Percentiles rank a stretch among this genome's conserved stretches.
phyloP scores from a whole-genome alignment of 2,797 vertebrate species.

The Trichosurus vulpecula region DNA sequence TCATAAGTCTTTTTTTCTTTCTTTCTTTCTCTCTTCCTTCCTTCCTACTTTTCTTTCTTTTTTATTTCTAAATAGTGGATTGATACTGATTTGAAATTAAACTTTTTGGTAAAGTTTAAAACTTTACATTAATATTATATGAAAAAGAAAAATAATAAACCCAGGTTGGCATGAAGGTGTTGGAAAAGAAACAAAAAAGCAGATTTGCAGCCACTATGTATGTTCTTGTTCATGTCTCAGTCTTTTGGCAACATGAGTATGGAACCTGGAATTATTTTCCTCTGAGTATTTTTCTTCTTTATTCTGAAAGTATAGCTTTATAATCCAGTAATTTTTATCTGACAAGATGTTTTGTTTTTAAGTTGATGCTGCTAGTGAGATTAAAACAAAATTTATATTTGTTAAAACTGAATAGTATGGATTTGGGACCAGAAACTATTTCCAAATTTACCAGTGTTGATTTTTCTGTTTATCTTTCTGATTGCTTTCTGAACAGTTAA shows the following conservation, averaged over 20 bases:
- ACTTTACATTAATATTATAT: constrained; percentile 83
- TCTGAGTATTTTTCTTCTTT: constrained; percentile 66
- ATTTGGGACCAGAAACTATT: background rate
- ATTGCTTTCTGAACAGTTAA: constrained; percentile 56
- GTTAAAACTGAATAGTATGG: background rate
- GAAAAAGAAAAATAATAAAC: constrained; percentile 84
- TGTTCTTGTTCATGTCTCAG: constrained; percentile 75
- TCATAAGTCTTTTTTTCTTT: constrained; percentile 85
- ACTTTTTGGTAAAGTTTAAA: constrained; percentile 85
- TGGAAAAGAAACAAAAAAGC: constrained; percentile 74
- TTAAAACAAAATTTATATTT: background rate
- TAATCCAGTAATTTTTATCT: constrained; percentile 69
- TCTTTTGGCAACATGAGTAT: constrained; percentile 73
- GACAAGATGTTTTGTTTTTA: constrained; percentile 62
- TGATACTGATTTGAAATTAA: constrained; percentile 88
- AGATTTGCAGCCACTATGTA: constrained; percentile 90
- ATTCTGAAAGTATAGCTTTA: constrained; percentile 72
- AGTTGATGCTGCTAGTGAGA: constrained; percentile 42
- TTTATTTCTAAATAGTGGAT: constrained; percentile 86
- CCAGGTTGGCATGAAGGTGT: constrained; percentile 85
- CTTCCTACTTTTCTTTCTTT: background rate
- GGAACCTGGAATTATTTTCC: constrained; percentile 68
- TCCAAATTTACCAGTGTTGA: background rate
- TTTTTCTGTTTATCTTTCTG: constrained; percentile 22
- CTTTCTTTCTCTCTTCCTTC: constrained; percentile 60